Base-by-base conservation (phyloP, 2,113 vertebrate genomes). In the Syngnathoides biaculeatus region DNA sequence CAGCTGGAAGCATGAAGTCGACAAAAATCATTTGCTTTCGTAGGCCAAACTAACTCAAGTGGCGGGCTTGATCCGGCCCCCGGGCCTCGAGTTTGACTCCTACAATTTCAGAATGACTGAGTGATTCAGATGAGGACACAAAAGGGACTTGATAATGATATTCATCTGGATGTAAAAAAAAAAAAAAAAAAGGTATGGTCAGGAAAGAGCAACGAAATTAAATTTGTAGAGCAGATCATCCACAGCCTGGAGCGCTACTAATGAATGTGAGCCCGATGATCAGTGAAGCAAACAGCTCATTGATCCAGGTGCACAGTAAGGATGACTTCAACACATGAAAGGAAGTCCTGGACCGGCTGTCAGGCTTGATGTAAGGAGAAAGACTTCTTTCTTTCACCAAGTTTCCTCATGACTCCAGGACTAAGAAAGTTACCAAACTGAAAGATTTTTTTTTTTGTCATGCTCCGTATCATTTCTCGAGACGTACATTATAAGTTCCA, bases 271-370 rank as follows among this genome's bases (percentile, higher is more conserved):
- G 78, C 68, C 85, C 75, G 83, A 86, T 82, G 83, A 72, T 67
- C 89, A 89, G 73, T 89, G 87, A 86, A 91, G 89, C 89, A 91
- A 86, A 87, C 77, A 86, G 73, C 85, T 89, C 87, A 89, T 91
- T 90, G 86, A 90, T 88, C 86, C 91, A 89, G 89, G 88, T 90
- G 88, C 88, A 90, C 43, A 81, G 81, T 84, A 83, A 81, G 84
- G 88, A 90, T 88, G 88, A 91, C 84, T 88, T 88, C 79, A 82
- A 87, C 83, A 89, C 87, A 90, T 90, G 89, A 88, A 91, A 88
- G 87, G 72, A 80, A 71, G 78, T 67, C 83, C 24, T 66, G 72
- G 81, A 81, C 70, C n/a, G 71, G 84, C 81, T 82, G 88, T 89
- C 80, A 79, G 77, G 81, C 79, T 71, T 87, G 87, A 90, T 83